These are phyloP conservation scores for Dyspetes luteomarginatus DNA, from an alignment of 2,888 invertebrate genomes.

Conservation along the genomic window DNA sequence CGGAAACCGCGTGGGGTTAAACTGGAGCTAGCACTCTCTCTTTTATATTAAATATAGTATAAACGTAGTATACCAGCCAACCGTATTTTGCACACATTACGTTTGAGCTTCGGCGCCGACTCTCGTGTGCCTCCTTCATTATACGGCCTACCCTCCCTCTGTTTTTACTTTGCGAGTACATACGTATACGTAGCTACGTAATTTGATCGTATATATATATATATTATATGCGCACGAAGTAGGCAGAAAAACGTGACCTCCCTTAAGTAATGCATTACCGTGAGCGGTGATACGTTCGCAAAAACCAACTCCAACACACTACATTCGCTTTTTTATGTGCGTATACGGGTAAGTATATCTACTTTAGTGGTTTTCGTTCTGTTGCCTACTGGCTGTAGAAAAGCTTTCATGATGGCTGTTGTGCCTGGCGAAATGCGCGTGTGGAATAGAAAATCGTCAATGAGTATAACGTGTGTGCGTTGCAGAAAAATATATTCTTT, in stretches of 20 bases:
- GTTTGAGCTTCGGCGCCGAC: slow-evolving; percentile 35
- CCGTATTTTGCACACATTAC: slow-evolving; percentile 11
- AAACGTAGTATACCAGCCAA: slow-evolving; percentile 9
- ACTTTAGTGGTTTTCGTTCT: slow-evolving; percentile 23
- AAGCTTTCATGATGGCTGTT: slow-evolving; percentile 44
- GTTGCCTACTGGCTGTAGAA: slow-evolving; percentile 17
- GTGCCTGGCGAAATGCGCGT: slow-evolving; percentile 3
- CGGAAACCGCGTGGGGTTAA: slow-evolving; percentile 45
- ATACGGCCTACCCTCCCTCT: slow-evolving; percentile 3
- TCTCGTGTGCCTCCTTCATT: slow-evolving; percentile 52
- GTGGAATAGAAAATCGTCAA: slow-evolving; percentile 36
- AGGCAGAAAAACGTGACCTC: slow-evolving; percentile 68
- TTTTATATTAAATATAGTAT: background rate
- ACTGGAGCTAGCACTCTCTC: slow-evolving; percentile 6
- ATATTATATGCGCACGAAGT: slow-evolving; percentile 37
- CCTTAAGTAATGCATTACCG: slow-evolving; percentile 70
- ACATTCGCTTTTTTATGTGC: background rate
- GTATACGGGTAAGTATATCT: background rate
- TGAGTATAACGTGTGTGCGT: background rate
- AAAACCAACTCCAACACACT: slow-evolving; percentile 39
- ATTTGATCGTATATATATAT: slow-evolving; percentile 23
- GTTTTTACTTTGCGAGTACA: background rate
- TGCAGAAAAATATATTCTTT: background rate
- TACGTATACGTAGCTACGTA: slow-evolving; percentile 29
- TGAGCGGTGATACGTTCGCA: slow-evolving; percentile 42